A percentile compares a stretch with the other conserved stretches of the same genome.
These are phyloP conservation scores for Melanerpes aurifrons DNA, from an alignment of 2,113 vertebrate species.

Conservation along the genomic window DNA sequence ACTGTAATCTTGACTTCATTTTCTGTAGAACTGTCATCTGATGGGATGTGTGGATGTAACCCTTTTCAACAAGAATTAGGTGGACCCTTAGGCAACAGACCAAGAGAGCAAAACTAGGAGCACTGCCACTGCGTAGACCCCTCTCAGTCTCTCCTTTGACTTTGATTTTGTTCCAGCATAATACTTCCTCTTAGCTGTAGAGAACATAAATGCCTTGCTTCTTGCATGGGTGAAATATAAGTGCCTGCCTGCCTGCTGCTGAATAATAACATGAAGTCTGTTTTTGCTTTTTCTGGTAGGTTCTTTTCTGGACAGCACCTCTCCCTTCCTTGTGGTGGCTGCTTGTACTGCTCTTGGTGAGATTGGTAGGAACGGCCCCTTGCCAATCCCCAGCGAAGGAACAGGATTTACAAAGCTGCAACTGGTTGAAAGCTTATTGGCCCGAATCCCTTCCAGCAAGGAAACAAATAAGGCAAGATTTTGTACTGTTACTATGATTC, in stretches of 20 bases:
- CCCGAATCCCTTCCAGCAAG: constrained; percentile 92
- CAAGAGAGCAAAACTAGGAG: background rate
- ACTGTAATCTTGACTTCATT: background rate
- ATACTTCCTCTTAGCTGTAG: background rate
- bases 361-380: constrained; percentile 89
- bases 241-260: background rate
- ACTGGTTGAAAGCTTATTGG: constrained; percentile 89
- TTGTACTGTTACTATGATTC: background rate
- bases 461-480: constrained; percentile 89
- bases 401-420: constrained; percentile 90
- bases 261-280: background rate
- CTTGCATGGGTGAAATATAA: background rate
- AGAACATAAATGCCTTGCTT: background rate
- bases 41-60: background rate
- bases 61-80: background rate
- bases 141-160: background rate
- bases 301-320: constrained; percentile 89
- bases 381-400: constrained; percentile 88
- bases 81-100: background rate
- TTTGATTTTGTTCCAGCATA: background rate
- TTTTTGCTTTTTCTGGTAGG: constrained; percentile 73
- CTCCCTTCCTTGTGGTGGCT: constrained; percentile 86
- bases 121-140: background rate
- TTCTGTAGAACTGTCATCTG: background rate
- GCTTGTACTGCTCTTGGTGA: constrained; percentile 93